Conservation (phyloP, 1,140 invertebrate species). For the Procambarus virginalis region DNA sequence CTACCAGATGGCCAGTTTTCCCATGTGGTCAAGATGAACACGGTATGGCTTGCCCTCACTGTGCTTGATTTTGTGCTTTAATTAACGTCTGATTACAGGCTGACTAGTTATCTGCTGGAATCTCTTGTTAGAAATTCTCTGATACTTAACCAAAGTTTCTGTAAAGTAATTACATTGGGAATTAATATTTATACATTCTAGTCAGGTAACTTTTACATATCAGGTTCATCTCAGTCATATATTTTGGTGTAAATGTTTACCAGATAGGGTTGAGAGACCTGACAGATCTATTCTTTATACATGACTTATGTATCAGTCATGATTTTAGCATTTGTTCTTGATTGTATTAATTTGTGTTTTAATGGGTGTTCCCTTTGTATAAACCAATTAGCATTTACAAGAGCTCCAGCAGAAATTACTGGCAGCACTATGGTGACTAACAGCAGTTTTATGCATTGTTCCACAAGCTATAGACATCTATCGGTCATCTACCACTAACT, state of each 20-base stretch:
- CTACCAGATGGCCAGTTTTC: slow-evolving; percentile 36
- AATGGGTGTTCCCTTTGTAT: slow-evolving; percentile 15
- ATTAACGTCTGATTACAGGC: slow-evolving; percentile 43
- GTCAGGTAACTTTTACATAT: slow-evolving; percentile 8
- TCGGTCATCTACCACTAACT: slow-evolving; percentile 33
- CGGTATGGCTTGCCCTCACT: slow-evolving; percentile 46
- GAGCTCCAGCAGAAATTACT: slow-evolving; percentile 42
- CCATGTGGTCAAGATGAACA: slow-evolving; percentile 59
- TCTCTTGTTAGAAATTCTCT: slow-evolving; percentile 1
- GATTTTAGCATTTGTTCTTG: slow-evolving; percentile 1
- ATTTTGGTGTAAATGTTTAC: slow-evolving; percentile 42
- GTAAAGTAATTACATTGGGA: background rate
- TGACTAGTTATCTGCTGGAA: slow-evolving; percentile 52
- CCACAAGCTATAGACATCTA: slow-evolving; percentile 13
- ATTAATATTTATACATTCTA: slow-evolving; percentile 14
- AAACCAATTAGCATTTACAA: slow-evolving; percentile 8
- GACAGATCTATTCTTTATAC: background rate
- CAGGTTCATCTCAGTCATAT: slow-evolving; percentile 44
- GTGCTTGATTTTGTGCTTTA: slow-evolving; percentile 40
- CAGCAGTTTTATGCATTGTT: slow-evolving; percentile 22
- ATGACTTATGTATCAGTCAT: slow-evolving; percentile 18
- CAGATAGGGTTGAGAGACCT: slow-evolving; percentile 15
- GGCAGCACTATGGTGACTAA: slow-evolving; percentile 46
- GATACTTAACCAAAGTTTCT: background rate
- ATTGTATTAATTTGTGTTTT: slow-evolving; percentile 1